phyloP scores from a whole-genome alignment of 2,797 vertebrate species.

The Poecile montanus region DNA sequence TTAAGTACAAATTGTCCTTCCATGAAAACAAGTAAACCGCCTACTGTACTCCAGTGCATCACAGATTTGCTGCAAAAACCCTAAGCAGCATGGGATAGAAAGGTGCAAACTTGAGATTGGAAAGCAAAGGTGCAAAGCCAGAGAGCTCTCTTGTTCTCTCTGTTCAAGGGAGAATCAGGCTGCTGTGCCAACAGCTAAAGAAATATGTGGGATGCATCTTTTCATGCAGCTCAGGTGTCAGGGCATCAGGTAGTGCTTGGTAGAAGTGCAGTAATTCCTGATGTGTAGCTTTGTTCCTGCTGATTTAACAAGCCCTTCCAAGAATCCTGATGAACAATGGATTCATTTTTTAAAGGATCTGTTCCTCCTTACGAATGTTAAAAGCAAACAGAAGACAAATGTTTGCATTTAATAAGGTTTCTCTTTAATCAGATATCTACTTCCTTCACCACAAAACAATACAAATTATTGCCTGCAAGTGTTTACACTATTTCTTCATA shows the following conservation, averaged over 20 bases:
- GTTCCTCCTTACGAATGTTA: background rate
- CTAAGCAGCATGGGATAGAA: conserved; percentile 29
- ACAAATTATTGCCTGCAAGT: background rate
- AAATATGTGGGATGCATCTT: conserved; percentile 11
- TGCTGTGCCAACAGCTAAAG: conserved; percentile 11
- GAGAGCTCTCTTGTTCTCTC: conserved; percentile 23
- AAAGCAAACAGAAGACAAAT: conserved; percentile 32
- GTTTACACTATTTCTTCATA: background rate
- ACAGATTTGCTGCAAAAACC: conserved; percentile 35
- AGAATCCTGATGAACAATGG: background rate
- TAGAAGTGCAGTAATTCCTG: conserved; percentile 18
- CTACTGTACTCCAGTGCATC: conserved; percentile 44
- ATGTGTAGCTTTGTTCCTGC: conserved; percentile 9
- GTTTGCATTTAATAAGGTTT: conserved; percentile 24
- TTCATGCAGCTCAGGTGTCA: conserved; percentile 50
- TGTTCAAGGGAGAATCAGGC: background rate
- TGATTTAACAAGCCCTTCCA: conserved; percentile 20
- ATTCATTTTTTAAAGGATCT: conserved; percentile 29
- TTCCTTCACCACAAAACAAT: background rate
- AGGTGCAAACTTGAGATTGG: conserved; percentile 33
- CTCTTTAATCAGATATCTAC: background rate
- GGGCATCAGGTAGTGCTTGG: background rate
- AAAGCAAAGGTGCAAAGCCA: conserved; percentile 61
- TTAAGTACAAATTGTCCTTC: conserved; percentile 74
- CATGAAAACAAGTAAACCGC: conserved; percentile 69